These are phyloP conservation scores for Eupithecia exiguata DNA, from an alignment of 2,888 invertebrate genomes.

Conservation along the genomic window DNA sequence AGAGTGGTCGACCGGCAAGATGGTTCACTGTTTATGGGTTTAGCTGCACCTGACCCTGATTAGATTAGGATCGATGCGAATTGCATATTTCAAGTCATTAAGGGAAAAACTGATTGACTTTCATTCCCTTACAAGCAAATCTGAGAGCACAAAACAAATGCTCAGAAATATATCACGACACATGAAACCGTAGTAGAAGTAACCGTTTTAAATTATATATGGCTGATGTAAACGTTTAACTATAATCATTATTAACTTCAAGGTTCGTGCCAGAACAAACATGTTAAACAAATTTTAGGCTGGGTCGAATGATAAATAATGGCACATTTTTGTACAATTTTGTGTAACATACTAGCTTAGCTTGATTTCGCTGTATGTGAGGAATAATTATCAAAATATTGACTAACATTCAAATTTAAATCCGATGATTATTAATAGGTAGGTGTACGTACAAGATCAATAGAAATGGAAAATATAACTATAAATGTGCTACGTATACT, in stretches of 20 bases:
- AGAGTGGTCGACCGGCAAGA: background rate
- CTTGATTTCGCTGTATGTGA: background rate
- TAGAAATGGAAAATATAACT: background rate
- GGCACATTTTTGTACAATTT: background rate
- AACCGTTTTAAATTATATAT: background rate
- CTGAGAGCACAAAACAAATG: background rate
- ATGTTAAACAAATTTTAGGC: background rate
- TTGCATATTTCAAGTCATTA: background rate
- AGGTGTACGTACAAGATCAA: background rate
- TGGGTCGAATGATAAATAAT: background rate
- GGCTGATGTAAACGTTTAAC: background rate
- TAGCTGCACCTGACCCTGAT: background rate
- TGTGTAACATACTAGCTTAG: background rate
- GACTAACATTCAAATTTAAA: background rate
- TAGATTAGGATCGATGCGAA: background rate
- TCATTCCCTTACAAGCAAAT: background rate
- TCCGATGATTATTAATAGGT: background rate
- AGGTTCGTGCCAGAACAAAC: background rate
- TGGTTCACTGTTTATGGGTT: background rate
- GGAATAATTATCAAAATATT: background rate
- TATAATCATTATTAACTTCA: background rate
- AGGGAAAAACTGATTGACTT: background rate
- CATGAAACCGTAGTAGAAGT: background rate
- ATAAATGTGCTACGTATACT: slow-evolving; percentile 16
- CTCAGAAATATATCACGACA: background rate